These are phyloP conservation scores for Crotalus horridus DNA, from an alignment of 2,113 vertebrate genomes.

Conservation along the genomic window DNA sequence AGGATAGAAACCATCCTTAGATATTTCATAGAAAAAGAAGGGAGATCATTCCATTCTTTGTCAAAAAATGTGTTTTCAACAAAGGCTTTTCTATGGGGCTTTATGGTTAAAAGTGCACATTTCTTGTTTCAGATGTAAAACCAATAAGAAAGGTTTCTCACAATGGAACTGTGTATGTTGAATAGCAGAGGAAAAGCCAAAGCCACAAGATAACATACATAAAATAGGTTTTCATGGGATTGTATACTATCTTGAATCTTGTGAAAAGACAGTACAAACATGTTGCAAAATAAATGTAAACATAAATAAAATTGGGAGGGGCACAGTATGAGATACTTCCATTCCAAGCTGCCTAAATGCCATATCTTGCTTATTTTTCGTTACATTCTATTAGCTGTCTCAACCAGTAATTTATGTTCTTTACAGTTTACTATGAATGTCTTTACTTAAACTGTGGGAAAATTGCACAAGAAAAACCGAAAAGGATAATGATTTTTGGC, in stretches of 20 bases:
- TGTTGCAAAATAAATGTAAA: neutral
- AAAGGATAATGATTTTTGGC: conserved; percentile 46
- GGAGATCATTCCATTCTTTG: neutral
- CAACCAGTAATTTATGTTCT: conserved; percentile 24
- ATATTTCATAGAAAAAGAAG: neutral
- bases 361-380: neutral
- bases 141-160: conserved; percentile 2
- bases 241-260: neutral
- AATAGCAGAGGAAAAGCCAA: neutral
- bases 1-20: neutral
- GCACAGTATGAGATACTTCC: neutral
- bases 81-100: neutral
- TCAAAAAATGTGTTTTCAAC: neutral
- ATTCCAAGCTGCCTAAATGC: neutral
- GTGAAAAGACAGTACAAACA: neutral
- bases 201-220: neutral
- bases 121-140: neutral
- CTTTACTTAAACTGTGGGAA: conserved; percentile 56
- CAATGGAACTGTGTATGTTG: neutral
- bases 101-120: neutral
- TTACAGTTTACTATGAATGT: conserved; percentile 30
- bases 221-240: neutral
- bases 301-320: neutral
- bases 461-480: conserved; percentile 37
- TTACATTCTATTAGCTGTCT: conserved; percentile 29